These are phyloP conservation scores for Crossaster papposus DNA, from an alignment of 53 echinoderm and acorn worm species.

Conservation along the genomic window DNA sequence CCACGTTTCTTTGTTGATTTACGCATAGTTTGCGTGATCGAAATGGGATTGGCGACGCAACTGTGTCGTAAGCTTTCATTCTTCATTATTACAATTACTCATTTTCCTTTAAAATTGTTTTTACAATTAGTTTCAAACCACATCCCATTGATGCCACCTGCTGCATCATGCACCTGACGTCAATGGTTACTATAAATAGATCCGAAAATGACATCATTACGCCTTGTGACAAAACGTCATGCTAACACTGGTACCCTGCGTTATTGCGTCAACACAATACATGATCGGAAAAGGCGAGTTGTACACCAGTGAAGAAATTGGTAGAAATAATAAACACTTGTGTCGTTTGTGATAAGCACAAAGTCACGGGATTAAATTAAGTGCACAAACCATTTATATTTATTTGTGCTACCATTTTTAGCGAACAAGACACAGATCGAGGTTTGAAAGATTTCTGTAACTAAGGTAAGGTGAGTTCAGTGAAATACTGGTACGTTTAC, in stretches of 20 bases:
- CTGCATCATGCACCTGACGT: not conserved
- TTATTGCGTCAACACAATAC: not conserved
- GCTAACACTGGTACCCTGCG: constrained; percentile 14
- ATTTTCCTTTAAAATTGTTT: not conserved
- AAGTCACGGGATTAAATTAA: not conserved
- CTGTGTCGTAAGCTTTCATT: not conserved
- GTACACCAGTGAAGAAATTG: constrained; percentile 14
- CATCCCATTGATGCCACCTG: not conserved
- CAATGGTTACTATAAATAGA: constrained; percentile 15
- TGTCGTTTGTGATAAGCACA: not conserved
- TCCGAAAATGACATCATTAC: constrained; percentile 5
- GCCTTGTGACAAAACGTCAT: constrained; percentile 29
- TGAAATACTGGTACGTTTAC: not conserved
- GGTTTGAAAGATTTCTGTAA: not conserved
- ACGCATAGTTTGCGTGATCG: not conserved
- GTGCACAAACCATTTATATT: not conserved
- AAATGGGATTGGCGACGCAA: not conserved
- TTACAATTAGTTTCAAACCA: not conserved
- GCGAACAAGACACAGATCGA: not conserved
- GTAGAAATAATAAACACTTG: not conserved
- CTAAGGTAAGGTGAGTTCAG: not conserved
- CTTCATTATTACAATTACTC: not conserved
- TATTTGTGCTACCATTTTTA: not conserved
- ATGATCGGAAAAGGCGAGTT: not conserved
- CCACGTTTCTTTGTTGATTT: not conserved